A percentile compares a stretch with the other conserved stretches of the same genome.
Evolutionary conservation across 2,113 vertebrate genomes (phyloP).

Genomic region (Bothrops jararaca): DNA sequence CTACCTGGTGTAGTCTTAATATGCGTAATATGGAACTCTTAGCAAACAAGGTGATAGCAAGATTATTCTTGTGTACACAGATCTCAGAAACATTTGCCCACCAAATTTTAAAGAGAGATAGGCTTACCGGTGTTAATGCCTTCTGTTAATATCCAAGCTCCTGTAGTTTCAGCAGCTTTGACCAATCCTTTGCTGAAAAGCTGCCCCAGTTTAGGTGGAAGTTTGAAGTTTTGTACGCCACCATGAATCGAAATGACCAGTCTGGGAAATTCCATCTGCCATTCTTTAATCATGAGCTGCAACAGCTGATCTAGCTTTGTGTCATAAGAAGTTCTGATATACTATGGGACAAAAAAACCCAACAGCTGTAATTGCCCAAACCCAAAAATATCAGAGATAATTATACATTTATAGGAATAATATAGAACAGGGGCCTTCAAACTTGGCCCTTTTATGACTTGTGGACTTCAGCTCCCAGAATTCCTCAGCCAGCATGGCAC

Average conservation of each 20-base stretch:
- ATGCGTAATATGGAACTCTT: neutral
- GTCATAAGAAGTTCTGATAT: constrained; percentile 87
- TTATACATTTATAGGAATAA: neutral
- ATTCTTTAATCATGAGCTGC: constrained; percentile 89
- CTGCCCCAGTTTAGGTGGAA: constrained; percentile 82
- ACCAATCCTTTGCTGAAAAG: constrained; percentile 89
- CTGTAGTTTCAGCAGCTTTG: constrained; percentile 88
- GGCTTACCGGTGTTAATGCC: constrained; percentile 87
- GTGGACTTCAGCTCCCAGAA: no score
- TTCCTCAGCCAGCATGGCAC: no score
- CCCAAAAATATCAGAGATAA: neutral
- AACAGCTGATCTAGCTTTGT: constrained; percentile 81
- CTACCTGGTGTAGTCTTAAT: neutral
- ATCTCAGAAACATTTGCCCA: neutral
- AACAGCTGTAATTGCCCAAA: neutral
- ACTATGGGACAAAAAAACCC: constrained; percentile 70
- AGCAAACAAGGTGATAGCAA: neutral
- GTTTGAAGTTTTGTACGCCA: constrained; percentile 84
- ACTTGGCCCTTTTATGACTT: no score
- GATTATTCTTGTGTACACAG: neutral
- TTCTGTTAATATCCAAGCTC: constrained; percentile 94
- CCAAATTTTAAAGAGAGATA: neutral
- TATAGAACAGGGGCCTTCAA: neutral
- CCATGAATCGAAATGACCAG: constrained; percentile 90
- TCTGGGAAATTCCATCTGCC: constrained; percentile 95